Percentiles rank a stretch among this genome's conserved stretches.
phyloP scores from a whole-genome alignment of 2,888 invertebrate species.

The Drosophila trichaetosa region DNA sequence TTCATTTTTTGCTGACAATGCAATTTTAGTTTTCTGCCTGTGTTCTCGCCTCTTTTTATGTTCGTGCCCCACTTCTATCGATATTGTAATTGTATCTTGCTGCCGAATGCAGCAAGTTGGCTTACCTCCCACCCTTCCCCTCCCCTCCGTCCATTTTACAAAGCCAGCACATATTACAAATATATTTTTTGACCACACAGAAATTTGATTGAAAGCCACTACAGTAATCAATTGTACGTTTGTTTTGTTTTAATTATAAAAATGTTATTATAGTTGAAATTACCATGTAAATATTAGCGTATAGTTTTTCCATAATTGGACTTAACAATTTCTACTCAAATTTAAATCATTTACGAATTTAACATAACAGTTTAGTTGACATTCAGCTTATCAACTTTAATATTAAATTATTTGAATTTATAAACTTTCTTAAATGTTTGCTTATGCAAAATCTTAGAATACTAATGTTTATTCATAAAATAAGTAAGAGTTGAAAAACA shows the following conservation, averaged over 20 bases:
- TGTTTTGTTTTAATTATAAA: slow-evolving; percentile 1
- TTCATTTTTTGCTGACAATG: slow-evolving; percentile 74
- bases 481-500: neutral
- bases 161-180: neutral
- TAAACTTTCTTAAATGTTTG: neutral
- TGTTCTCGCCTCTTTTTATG: neutral
- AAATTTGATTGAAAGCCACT: slow-evolving; percentile 25
- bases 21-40: slow-evolving; percentile 65
- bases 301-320: neutral
- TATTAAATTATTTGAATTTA: no score
- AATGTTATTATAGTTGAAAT: neutral
- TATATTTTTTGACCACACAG: neutral
- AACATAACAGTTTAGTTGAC: no score
- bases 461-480: neutral
- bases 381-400: neutral
- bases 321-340: neutral
- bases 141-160: neutral
- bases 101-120: slow-evolving; percentile 17
- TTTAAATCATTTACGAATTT: neutral
- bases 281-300: neutral
- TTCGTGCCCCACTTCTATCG: slow-evolving; percentile 8
- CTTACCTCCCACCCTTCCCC: neutral
- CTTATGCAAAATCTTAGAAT: neutral
- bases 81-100: slow-evolving; percentile 16
- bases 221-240: slow-evolving; percentile 13